Evolutionary conservation across 2,888 invertebrate genomes (phyloP), one percentile per base, ranked within the genome.

Genomic region (Volucella bombylans): DNA sequence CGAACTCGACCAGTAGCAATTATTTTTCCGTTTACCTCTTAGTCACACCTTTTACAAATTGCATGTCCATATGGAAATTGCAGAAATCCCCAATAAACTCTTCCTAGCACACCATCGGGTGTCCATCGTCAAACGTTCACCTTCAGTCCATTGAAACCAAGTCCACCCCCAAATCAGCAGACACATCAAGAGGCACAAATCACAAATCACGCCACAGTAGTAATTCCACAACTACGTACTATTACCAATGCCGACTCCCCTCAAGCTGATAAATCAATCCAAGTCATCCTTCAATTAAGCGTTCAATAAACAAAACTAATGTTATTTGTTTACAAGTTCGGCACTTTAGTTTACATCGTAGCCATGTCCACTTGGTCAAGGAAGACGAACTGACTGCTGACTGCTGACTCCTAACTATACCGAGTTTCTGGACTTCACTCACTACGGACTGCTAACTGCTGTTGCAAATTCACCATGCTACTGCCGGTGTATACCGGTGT

Each of bases 201-300:
- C 49, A 49, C 15, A 62, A 2, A 18, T 2, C 49, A 49, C 15
- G 2, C 49, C 14, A 14, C 49, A 49, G 4, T 6, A 49, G 4
- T 1, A 12, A n/a, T n/a, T 38, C 23, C 10, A 57, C 10, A 9
- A 31, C 31, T 6, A 31, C 6, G 31, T 23, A 23, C 18, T 23
- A 31, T 31, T 31, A 6, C 31, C 31, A 31, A 31, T 31, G 31
- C 6, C n/a, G 31, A 31, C 43, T n/a, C 15, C 31, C 41, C 47
- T n/a, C 31, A 15, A 69, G 79, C 68, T 82, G 78, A 82, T 82
- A 78, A 82, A 82, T 79, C 82, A 79, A 79, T 82, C 82, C 73
- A 82, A 82, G 82, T 82, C 82, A 82, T 73, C 82, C 79, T 82
- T 82, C 82, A 82, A 82, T 82, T 82, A 82, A 79, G 82, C 82